Evolutionary conservation across 2,113 vertebrate genomes (phyloP), one percentile per base, ranked within the genome.

Genomic region (Gracilinanus agilis): DNA sequence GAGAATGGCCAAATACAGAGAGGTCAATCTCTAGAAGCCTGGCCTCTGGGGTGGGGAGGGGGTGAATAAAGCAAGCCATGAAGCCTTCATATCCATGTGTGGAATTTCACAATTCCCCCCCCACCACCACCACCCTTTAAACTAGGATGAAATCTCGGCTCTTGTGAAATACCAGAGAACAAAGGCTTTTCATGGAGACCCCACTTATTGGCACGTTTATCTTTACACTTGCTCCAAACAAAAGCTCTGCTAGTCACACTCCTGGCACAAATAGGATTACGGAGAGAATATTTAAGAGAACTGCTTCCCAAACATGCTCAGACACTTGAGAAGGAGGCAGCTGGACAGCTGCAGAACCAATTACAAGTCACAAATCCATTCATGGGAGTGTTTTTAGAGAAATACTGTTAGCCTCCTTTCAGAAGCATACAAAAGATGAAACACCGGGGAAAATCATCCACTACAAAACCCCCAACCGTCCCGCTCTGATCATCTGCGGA

Each of bases 401-500:
- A 88, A 67, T 83, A 89, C 53, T 83, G 55, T 13, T 5, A 90
- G 89, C 54, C 29, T 61, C 58, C 49, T 49, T 49, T 49, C 49
- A 88, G 92, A 44, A 94, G 54, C 75, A 93, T 7, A 94, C 61
- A 55, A 55, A 94, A 92, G 16, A 49, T 92, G 88, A 95, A 44
- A 53, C 55, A 93, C 10, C 67, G 96, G 7, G 44, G 90, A 25
- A 89, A 89, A 92, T 95, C 61, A 90, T n/a, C 95, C 95, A 49
- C 49, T 49, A 49, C 49, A 49, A 49, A 61, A 83, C 40, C n/a
- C 67, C 21, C 16, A 23, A 21, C 49, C 67, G 55, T 58, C 67
- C 55, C 92, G 90, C 53, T 89, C 94, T 83, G 93, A 92, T 90
- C 94, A 91, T 83, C 91, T 83, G 91, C 90, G 90, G 95, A 92